Percentiles rank a stretch among this genome's conserved stretches.
phyloP scores from a whole-genome alignment of 2,888 invertebrate genomes.

The Thymelicus acteon region DNA sequence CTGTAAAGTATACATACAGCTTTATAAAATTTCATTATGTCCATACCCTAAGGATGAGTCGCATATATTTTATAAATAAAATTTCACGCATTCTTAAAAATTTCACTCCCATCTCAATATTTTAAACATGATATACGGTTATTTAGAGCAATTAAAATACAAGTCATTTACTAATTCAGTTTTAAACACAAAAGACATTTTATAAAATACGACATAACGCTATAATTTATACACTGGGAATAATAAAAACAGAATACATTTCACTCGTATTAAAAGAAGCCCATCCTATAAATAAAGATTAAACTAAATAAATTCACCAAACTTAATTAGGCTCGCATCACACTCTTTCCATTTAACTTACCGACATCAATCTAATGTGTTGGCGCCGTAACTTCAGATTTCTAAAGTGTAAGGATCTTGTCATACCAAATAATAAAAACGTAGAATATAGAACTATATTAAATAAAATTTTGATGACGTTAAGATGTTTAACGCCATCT shows the following conservation, averaged over 20 bases:
- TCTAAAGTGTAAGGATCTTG: neutral
- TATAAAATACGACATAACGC: conserved; percentile 11
- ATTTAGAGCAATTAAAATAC: neutral
- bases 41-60: no score
- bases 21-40: no score
- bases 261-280: neutral
- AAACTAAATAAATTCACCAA: conserved; percentile 25
- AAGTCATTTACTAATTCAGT: neutral
- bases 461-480: no score
- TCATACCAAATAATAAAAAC: neutral
- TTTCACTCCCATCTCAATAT: neutral
- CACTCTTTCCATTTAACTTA: conserved; percentile 22
- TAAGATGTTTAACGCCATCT: no score
- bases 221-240: neutral
- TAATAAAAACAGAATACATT: conserved; percentile 18
- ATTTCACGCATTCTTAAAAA: neutral
- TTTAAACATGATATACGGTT: neutral
- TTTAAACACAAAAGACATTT: conserved; percentile 3
- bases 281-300: conserved; percentile 29
- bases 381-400: conserved; percentile 29
- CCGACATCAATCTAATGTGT: conserved; percentile 24
- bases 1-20: no score
- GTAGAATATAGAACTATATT: neutral
- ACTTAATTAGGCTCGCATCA: conserved; percentile 26
- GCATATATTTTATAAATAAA: neutral